Percentiles rank a stretch among this genome's conserved stretches.
phyloP scores from a whole-genome alignment of 2,797 vertebrate species.

The Gorsachius magnificus region DNA sequence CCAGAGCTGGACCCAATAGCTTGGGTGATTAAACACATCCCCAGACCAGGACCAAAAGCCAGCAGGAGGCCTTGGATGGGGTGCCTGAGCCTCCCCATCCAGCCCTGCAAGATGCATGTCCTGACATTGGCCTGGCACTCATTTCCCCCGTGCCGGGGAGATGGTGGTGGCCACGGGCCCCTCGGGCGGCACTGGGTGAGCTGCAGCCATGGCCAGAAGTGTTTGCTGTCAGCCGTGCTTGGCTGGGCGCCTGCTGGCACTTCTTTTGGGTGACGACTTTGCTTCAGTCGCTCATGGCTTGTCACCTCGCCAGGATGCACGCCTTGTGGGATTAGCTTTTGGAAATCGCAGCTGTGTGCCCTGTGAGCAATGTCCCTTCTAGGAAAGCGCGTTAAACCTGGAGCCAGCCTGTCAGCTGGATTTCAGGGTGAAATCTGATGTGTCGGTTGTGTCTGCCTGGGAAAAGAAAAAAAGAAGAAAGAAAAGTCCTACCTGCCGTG shows the following conservation, averaged over 20 bases:
- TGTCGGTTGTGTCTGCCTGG: background rate
- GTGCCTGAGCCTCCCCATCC: rapidly evolving
- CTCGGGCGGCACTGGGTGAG: rapidly evolving
- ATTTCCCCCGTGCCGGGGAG: rapidly evolving
- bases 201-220: rapidly evolving
- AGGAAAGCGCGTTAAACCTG: background rate
- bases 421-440: conserved; percentile 21
- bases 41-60: rapidly evolving
- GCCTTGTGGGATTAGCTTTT: background rate
- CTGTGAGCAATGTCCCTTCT: conserved; percentile 54
- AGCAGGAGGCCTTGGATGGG: background rate
- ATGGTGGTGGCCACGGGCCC: rapidly evolving
- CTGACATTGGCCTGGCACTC: rapidly evolving
- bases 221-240: background rate
- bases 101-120: background rate
- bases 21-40: background rate
- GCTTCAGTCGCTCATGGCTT: background rate
- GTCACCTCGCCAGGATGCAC: background rate
- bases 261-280: background rate
- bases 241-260: background rate
- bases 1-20: background rate
- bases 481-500: background rate
- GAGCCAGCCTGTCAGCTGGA: background rate
- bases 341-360: background rate
- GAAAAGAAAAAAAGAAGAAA: background rate